phyloP scores from a whole-genome alignment of 2,797 vertebrate species.

The Ctenopoma kingsleyae region DNA sequence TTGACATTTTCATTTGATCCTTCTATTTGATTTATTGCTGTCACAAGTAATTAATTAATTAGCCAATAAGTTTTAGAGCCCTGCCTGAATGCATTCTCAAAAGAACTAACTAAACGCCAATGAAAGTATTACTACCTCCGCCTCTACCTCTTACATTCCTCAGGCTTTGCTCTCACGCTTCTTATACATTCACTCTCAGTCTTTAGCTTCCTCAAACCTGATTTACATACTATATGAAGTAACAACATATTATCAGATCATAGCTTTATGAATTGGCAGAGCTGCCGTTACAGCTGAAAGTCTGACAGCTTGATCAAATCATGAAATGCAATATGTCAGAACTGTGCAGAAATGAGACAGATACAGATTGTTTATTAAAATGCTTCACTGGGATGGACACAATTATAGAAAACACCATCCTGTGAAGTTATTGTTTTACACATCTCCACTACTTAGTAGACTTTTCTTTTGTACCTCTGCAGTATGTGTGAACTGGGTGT shows the following conservation, averaged over 20 bases:
- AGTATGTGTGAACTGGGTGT: conserved; percentile 58
- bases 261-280: not conserved
- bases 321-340: not conserved
- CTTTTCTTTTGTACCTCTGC: conserved; percentile 18
- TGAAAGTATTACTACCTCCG: conserved; percentile 5
- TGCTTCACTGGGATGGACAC: not conserved
- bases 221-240: not conserved
- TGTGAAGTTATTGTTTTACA: not conserved
- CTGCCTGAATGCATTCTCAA: not conserved
- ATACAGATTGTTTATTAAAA: not conserved
- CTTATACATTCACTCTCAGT: not conserved
- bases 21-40: not conserved
- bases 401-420: not conserved
- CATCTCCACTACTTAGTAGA: conserved; percentile 2
- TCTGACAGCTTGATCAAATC: not conserved
- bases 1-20: not conserved
- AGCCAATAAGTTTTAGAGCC: not conserved
- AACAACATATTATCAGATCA: not conserved
- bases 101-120: not conserved
- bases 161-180: conserved; percentile 6
- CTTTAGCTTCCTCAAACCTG: not conserved
- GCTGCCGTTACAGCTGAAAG: not conserved
- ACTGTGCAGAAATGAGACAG: not conserved
- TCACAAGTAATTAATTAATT: not conserved
- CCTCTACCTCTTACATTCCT: conserved; percentile 10